phyloP scores from a whole-genome alignment of 1,140 invertebrate species.

The Ephestia elutella region DNA sequence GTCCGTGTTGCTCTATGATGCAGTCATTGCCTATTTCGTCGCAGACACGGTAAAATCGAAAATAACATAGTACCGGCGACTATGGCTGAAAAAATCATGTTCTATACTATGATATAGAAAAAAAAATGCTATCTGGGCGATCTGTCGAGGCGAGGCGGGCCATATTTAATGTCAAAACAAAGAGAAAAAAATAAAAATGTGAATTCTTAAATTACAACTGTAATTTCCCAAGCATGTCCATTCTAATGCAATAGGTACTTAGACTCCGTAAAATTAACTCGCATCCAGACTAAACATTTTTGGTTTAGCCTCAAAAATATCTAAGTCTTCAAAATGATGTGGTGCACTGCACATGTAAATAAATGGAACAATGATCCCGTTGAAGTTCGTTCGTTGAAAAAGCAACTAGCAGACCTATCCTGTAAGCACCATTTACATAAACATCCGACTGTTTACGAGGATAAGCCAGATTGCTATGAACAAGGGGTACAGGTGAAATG shows the following conservation, averaged over 20 bases:
- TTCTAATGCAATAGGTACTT: background rate
- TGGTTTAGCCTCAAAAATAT: background rate
- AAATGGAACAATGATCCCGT: constrained; percentile 24
- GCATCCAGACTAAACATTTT: too few species aligned
- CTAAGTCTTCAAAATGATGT: constrained; percentile 18
- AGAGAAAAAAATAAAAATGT: background rate
- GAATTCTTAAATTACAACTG: background rate
- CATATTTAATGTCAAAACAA: background rate
- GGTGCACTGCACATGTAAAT: constrained; percentile 14
- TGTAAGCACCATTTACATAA: constrained; percentile 27
- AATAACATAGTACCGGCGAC: too few species aligned
- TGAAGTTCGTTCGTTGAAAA: constrained; percentile 37
- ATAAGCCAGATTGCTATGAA: background rate
- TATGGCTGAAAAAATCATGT: too few species aligned
- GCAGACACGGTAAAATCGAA: too few species aligned
- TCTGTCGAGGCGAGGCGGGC: too few species aligned
- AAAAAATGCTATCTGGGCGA: background rate
- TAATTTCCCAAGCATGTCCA: background rate
- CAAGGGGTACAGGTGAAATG: constrained; percentile 8
- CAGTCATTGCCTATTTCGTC: too few species aligned
- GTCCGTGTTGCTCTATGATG: too few species aligned
- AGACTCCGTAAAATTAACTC: too few species aligned
- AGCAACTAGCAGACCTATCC: constrained; percentile 33
- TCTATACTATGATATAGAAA: too few species aligned
- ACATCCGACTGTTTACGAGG: background rate